Base-by-base conservation (phyloP, 2,113 vertebrate species). In the Oreocharis arfaki region DNA sequence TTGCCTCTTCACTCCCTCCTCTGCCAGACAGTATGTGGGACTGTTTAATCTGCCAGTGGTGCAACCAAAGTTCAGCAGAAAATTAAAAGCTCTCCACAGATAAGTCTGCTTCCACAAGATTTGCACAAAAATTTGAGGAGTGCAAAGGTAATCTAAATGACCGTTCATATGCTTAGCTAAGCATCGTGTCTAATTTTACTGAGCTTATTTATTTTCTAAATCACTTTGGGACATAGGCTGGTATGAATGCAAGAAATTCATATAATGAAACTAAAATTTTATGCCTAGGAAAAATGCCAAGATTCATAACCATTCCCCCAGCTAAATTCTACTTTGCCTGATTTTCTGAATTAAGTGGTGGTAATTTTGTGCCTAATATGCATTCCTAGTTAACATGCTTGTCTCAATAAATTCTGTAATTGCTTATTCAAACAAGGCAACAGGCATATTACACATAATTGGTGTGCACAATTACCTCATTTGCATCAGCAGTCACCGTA, bases 311-410 rank as follows among this genome's bases (percentile, higher is more conserved):
- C 46, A 39, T 95, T 94, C 41, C 87, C 20, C 28, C 42, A 84
- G 65, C 56, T 91, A 91, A 80, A 76, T 90, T 96, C 78, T 52
- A 64, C 18, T 93, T 95, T 91, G 61, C 49, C 87, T 87, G 75
- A 93, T 95, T 94, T 96, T 97, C 89, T 94, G 91, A 95, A 90
- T 95, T 96, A 95, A 96, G 90, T 96, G 84, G 67, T 91, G 71
- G 63, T 85, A 96, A 96, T 96, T 94, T 95, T 88, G 67, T 85
- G 63, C 61, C 89, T 96, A 96, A 93, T 96, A 95, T 74, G 55
- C 78, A 93, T 94, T 85, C 90, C 91, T 95, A 87, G 95, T 94
- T 96, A 97, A 95, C 81, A 90, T 74, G 81, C 82, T 94, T 95
- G 91, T 96, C 94, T 95, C 68, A 47, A 57, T 91, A 94, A 95